These are phyloP conservation scores for Chlorops oryzae DNA, from an alignment of 1,140 invertebrate genomes.

Conservation along the genomic window DNA sequence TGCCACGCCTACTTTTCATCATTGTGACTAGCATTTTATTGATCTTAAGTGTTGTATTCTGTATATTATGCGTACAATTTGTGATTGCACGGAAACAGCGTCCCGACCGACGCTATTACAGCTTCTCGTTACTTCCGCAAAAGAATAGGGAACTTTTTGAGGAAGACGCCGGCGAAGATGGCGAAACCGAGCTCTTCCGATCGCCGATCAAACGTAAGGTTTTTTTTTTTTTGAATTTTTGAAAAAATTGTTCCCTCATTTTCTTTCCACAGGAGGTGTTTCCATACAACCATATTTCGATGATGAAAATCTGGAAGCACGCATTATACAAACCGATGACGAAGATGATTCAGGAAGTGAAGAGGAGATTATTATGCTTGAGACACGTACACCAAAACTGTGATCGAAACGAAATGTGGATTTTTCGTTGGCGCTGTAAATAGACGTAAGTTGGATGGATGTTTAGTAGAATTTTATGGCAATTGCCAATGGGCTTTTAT, in stretches of 20 bases:
- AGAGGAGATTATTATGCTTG: constrained; percentile 50
- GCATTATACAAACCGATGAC: constrained; percentile 22
- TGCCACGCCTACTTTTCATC: constrained; percentile 68
- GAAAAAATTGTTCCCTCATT: background rate
- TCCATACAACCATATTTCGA: constrained; percentile 50
- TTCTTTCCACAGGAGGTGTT: constrained; percentile 25
- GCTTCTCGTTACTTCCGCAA: constrained; percentile 47
- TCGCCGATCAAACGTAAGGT: constrained; percentile 52
- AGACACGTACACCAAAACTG: constrained; percentile 30
- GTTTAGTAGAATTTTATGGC: no score
- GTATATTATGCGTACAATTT: constrained; percentile 39
- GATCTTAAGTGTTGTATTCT: constrained; percentile 31
- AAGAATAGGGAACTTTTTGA: constrained; percentile 41
- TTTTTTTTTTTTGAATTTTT: constrained; percentile 1
- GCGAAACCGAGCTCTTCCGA: constrained; percentile 59
- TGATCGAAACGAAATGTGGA: background rate
- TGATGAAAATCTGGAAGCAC: constrained; percentile 43
- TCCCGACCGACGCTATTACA: constrained; percentile 39
- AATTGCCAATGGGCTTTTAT: no score
- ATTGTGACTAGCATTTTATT: constrained; percentile 56
- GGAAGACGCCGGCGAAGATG: constrained; percentile 47
- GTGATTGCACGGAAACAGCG: constrained; percentile 39
- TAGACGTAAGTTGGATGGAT: no score
- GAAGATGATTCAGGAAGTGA: constrained; percentile 44
- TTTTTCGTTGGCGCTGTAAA: background rate